phyloP scores from a whole-genome alignment of 2,888 invertebrate species.

The Frankliniella intonsa region DNA sequence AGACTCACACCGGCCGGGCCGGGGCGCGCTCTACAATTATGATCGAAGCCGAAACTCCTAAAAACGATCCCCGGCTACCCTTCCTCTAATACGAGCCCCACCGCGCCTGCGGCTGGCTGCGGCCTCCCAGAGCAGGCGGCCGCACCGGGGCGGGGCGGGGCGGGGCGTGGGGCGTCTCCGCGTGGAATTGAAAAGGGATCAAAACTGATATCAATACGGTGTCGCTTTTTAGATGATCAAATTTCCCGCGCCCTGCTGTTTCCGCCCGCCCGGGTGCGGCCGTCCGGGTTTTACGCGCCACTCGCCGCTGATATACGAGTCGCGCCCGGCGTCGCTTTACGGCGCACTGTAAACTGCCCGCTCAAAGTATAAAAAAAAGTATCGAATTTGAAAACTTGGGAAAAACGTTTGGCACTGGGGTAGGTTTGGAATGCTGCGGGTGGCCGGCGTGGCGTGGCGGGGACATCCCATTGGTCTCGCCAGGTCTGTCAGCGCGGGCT shows the following conservation, averaged over 20 bases:
- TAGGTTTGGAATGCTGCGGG: neutral
- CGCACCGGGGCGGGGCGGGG: neutral
- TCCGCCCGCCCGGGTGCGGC: neutral
- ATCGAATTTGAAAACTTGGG: no score
- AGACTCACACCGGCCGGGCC: neutral
- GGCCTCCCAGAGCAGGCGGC: neutral
- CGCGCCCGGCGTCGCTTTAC: no score
- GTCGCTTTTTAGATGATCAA: no score
- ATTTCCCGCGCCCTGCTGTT: no score
- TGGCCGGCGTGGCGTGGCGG: neutral
- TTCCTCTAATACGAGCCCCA: neutral
- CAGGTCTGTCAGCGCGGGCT: neutral
- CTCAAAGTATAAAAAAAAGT: neutral
- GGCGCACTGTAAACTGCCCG: neutral
- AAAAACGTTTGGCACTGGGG: no score
- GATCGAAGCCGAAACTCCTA: neutral
- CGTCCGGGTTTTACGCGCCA: neutral
- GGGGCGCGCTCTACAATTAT: neutral
- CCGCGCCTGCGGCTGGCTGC: neutral
- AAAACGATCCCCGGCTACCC: neutral
- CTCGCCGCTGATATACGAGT: neutral
- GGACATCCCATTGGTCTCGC: neutral
- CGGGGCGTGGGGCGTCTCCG: neutral
- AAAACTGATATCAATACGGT: no score
- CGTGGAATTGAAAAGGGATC: no score